phyloP scores from a whole-genome alignment of 2,113 vertebrate genomes.

The Neogale vison region DNA sequence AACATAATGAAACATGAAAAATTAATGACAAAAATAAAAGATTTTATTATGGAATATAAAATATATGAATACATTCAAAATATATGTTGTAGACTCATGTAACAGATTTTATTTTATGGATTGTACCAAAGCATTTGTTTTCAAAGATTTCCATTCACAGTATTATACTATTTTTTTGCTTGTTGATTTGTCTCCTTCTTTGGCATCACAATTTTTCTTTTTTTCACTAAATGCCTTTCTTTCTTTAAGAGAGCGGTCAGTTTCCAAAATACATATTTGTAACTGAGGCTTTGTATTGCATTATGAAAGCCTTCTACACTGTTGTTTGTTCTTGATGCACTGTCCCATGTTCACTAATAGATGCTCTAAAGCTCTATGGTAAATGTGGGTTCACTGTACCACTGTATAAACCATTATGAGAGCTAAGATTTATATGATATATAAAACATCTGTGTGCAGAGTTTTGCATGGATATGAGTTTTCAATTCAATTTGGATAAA shows the following conservation, averaged over 20 bases:
- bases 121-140: background rate
- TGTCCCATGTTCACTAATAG: background rate
- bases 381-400: background rate
- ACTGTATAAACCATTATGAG: background rate
- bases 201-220: background rate
- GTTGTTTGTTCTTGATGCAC: background rate
- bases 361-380: too few species aligned
- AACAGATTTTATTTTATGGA: background rate
- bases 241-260: background rate
- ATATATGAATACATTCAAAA: background rate
- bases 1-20: background rate
- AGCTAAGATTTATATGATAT: background rate
- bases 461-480: background rate
- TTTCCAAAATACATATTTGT: background rate
- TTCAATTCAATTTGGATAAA: background rate
- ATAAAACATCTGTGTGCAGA: background rate
- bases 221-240: background rate
- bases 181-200: background rate
- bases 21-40: background rate
- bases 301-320: background rate
- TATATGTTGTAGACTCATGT: background rate
- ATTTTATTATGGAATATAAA: background rate
- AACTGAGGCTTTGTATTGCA: background rate
- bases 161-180: background rate
- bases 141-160: background rate